A percentile compares a stretch with the other conserved stretches of the same genome.
These are phyloP conservation scores for Chlamydotis undulata DNA, from an alignment of 2,113 vertebrate species.

Conservation along the genomic window DNA sequence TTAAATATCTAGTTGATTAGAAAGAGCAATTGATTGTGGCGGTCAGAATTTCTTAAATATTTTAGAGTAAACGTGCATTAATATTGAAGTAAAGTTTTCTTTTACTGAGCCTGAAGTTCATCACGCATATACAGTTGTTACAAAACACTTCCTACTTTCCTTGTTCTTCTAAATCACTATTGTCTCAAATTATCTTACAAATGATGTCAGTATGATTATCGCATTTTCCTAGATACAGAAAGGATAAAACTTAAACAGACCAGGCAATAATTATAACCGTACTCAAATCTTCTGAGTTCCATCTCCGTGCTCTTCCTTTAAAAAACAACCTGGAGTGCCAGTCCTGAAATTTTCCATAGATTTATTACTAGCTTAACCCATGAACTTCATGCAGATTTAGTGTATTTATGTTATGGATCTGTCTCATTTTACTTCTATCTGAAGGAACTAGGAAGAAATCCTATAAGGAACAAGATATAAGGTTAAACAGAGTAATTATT, in stretches of 20 bases:
- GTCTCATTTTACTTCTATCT: background rate
- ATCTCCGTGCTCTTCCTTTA: background rate
- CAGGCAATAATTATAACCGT: background rate
- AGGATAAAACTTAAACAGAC: rapidly evolving
- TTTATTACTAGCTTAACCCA: background rate
- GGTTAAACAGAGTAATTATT: background rate
- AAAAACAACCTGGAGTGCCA: background rate
- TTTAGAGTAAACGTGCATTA: background rate
- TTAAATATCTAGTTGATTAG: background rate
- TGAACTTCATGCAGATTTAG: background rate
- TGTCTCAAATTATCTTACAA: background rate
- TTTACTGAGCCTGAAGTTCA: background rate
- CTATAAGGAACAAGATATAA: background rate
- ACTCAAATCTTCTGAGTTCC: background rate
- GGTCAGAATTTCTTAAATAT: background rate
- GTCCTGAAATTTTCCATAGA: background rate
- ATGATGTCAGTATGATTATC: background rate
- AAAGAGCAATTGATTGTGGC: background rate
- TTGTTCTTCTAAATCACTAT: background rate
- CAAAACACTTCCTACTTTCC: background rate
- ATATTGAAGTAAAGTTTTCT: background rate
- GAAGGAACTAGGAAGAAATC: background rate
- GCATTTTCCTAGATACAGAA: background rate
- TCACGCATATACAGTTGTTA: background rate
- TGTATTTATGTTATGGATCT: background rate